phyloP scores from a whole-genome alignment of 2,888 invertebrate genomes.

The Apamea anceps region DNA sequence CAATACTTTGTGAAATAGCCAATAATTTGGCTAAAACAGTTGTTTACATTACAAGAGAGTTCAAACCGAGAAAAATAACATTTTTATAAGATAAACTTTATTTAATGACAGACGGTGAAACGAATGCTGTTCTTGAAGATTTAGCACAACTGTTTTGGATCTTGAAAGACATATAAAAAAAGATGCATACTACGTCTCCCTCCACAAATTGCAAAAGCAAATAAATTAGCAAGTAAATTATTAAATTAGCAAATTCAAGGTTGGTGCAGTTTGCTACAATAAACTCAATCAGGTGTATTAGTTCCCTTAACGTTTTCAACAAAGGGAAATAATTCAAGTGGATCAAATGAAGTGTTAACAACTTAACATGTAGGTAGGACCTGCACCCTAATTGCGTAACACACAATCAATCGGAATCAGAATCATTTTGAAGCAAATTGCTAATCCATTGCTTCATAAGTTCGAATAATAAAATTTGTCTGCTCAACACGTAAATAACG shows the following conservation, averaged over 20 bases:
- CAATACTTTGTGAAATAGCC: constrained; percentile 19
- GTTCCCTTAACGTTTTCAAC: constrained; percentile 19
- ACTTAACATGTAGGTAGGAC: background rate
- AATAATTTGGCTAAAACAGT: background rate
- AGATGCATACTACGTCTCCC: background rate
- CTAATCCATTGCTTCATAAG: no score
- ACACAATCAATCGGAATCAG: no score
- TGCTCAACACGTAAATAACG: no score
- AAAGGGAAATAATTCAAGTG: constrained; percentile 16
- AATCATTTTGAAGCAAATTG: no score
- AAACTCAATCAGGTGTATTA: constrained; percentile 19
- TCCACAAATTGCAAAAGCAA: background rate
- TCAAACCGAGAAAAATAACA: constrained; percentile 21
- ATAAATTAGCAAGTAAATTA: background rate
- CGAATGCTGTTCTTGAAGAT: constrained; percentile 5
- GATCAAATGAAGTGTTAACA: constrained; percentile 7
- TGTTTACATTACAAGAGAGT: constrained; percentile 9
- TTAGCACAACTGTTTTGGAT: constrained; percentile 23
- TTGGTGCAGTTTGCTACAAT: constrained; percentile 6
- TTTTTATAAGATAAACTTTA: constrained; percentile 14
- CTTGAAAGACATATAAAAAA: constrained; percentile 4
- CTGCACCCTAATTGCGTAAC: no score
- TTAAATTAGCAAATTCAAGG: constrained; percentile 13
- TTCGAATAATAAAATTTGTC: no score
- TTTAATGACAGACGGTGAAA: constrained; percentile 15